Evolutionary conservation across 2,888 invertebrate genomes (phyloP).

Genomic region (Scaptomyza cyrtandrae): DNA sequence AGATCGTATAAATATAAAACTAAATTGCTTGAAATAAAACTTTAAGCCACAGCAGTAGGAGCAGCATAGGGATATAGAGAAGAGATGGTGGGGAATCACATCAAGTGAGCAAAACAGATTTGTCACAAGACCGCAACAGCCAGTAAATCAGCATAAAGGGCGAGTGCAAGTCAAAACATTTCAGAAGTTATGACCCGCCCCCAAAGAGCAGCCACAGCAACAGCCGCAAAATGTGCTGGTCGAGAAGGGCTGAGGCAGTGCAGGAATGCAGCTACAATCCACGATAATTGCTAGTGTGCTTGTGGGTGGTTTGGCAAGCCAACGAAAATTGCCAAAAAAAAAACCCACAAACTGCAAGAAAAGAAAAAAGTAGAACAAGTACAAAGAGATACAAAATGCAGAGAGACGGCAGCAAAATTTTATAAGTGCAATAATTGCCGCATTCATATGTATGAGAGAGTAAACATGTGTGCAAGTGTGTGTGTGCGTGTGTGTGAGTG

Average conservation of each 20-base stretch:
- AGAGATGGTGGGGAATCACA: constrained; percentile 52
- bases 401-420: constrained; percentile 50
- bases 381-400: constrained; percentile 21
- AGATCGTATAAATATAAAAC: constrained; percentile 71
- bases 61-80: background rate
- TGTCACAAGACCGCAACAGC: constrained; percentile 79
- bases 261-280: constrained; percentile 26
- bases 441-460: constrained; percentile 28
- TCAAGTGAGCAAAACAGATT: constrained; percentile 79
- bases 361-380: constrained; percentile 27
- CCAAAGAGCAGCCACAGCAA: constrained; percentile 54
- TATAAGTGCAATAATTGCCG: constrained; percentile 76
- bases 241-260: background rate
- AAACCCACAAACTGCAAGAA: constrained; percentile 13
- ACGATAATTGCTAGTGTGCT: constrained; percentile 67
- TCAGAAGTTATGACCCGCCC: constrained; percentile 75
- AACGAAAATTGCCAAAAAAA: constrained; percentile 38
- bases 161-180: constrained; percentile 79
- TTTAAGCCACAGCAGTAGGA: constrained; percentile 54
- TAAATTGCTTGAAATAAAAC: constrained; percentile 76
- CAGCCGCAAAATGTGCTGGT: constrained; percentile 47
- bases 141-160: constrained; percentile 79
- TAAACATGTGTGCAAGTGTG: no score
- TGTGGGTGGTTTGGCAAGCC: constrained; percentile 30
- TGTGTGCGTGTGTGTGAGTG: constrained; percentile 11